Evolutionary conservation across 2,888 invertebrate genomes (phyloP), one percentile per base, ranked within the genome.

Genomic region (Dioctria linearis): DNA sequence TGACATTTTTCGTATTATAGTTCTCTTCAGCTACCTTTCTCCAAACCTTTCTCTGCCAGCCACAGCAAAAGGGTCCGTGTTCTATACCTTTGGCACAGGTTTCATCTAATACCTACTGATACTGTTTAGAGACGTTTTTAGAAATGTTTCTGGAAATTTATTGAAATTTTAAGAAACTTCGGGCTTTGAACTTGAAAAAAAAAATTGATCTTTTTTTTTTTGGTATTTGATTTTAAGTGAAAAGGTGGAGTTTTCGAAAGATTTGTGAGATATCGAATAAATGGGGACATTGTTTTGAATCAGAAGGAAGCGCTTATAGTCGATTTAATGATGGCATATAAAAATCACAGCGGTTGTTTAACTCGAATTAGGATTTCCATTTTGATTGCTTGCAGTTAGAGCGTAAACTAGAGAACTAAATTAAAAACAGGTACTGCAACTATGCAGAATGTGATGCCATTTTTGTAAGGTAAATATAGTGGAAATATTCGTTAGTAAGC

Each of bases 171-270:
- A 80, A 71, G 69, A 79, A 79, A 69, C 71, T 71, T 71, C 57
- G 79, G 79, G 79, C 79, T 79, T 79, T 79, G 79, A 79, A 79
- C 79, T 79, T 57, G 42, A 57, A 54, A 67, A 79, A 67, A 40
- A 39, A 42, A 13, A 25, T 2, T 25, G 25, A 25, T 25, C 25
- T 25, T 25, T 25, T 25, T 25, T 43, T 57, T 65, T 54, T 54
- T 59, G 54, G 39, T 51, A 63, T 46, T 63, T 61, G 61, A 61
- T 63, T 76, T 63, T 76, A 63, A 76, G 63, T 61, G 61, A 63
- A 76, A 76, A 61, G 63, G 76, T 46, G 61, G 63, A 63, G 63
- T 54, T 13, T 5, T 11, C 25, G 37, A 40, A 73, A 73, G 73
- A 73, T 73, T 73, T 73, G 73, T 73, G 73, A 42, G 73, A 73